Conservation (phyloP, 92 coral and sea anemone genomes). For the Scolanthus callimorphus region DNA sequence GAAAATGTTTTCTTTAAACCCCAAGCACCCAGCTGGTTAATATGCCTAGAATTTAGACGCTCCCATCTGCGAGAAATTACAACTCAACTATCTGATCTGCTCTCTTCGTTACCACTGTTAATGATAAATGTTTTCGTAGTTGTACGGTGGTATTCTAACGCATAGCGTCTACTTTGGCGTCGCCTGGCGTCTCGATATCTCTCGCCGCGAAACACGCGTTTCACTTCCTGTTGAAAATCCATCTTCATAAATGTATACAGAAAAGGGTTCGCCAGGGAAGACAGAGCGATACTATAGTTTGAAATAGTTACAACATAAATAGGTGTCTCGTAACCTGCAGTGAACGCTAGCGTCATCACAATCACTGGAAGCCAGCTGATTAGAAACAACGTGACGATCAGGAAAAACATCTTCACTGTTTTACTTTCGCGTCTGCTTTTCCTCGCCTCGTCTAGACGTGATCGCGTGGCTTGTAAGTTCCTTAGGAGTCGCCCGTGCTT, state of each 20-base stretch:
- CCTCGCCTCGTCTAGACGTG: slow-evolving; percentile 31
- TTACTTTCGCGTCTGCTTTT: slow-evolving; percentile 44
- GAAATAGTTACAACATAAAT: slow-evolving; percentile 24
- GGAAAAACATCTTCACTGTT: slow-evolving; percentile 41
- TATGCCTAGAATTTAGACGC: no score
- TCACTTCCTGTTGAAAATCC: slow-evolving; percentile 44
- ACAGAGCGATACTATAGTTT: slow-evolving; percentile 36
- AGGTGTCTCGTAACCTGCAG: slow-evolving; percentile 27
- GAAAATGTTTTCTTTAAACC: no score
- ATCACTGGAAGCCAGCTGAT: slow-evolving; percentile 59
- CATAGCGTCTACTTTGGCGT: no score
- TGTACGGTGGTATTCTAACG: no score
- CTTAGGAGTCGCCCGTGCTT: slow-evolving; percentile 31
- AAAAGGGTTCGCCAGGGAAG: slow-evolving; percentile 58
- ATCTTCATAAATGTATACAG: slow-evolving; percentile 57
- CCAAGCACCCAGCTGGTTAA: no score
- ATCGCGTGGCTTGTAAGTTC: slow-evolving; percentile 30
- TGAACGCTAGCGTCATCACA: slow-evolving; percentile 37
- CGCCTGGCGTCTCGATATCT: no score
- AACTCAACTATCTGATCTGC: no score
- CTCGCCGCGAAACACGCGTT: no score
- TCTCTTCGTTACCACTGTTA: no score
- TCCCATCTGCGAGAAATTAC: no score
- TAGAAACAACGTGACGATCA: slow-evolving; percentile 43
- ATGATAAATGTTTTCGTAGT: no score